Evolutionary conservation across 2,113 vertebrate genomes (phyloP), one percentile per base, ranked within the genome.

Genomic region (Gallinago media): DNA sequence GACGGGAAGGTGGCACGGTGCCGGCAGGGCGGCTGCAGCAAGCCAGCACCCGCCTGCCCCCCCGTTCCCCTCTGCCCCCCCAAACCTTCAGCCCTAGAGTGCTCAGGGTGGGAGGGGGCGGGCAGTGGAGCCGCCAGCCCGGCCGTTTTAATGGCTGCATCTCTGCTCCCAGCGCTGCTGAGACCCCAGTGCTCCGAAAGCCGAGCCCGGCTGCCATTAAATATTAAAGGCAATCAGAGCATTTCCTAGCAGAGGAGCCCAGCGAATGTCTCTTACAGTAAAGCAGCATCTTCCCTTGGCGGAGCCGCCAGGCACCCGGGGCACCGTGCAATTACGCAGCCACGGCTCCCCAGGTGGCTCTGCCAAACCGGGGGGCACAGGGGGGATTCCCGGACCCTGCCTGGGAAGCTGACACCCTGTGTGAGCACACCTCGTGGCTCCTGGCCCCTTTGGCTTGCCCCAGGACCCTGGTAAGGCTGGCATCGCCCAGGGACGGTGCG

Each of bases 191-290:
- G 71, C 85, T 67, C 65, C 15, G 11, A 54, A 40, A 44, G 89
- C 80, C 25, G 73, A 58, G 94, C 94, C 90, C 42, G 58, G 82
- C 85, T 52, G 75, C 89, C 94, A 94, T 97, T 82, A 97, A 97
- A 96, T 95, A 97, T 97, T 97, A 83, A 97, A 85, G 76, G 70
- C 72, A 97, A 93, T 89, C 88, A 80, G 94, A 63, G 95, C 94
- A 93, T 97, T 97, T 97, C 94, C 96, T 95, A 96, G 96, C 95
- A 97, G 49, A 55, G 54, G 61, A 68, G 94, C 47, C 86, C 68
- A 9, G 79, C 20, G 20, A 32, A 29, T 14, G 61, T 23, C 94
- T 71, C 70, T 97, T 96, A 77, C 96, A 88, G 96, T 44, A 96
- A 95, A 92, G 94, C 68, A 50, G 25, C 73, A 46, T 58, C 94